These are phyloP conservation scores for Beroe ovata DNA, from an alignment of 37 sponge, comb jelly and placozoan species.

Conservation along the genomic window DNA sequence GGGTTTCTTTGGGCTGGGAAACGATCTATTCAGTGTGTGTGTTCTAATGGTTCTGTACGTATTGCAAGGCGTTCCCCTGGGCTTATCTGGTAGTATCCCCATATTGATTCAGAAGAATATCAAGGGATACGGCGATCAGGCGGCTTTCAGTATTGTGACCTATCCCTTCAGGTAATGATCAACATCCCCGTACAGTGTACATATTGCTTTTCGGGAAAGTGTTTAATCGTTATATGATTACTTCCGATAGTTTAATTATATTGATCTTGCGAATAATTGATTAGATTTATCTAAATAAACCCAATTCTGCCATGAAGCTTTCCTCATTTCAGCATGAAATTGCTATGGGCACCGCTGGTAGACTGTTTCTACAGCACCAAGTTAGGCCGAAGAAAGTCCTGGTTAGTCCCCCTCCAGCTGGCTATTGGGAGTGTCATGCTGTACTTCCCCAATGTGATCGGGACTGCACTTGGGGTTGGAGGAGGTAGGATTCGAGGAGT, in stretches of 20 bases:
- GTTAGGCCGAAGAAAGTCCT: slow-evolving; percentile 89
- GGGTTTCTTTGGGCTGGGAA: slow-evolving; percentile 53
- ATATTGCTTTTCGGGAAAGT: too few relatives aligned
- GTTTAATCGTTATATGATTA: too few relatives aligned
- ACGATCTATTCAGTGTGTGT: slow-evolving; percentile 25
- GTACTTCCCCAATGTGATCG: slow-evolving; percentile 47
- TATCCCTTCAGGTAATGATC: slow-evolving; percentile 53
- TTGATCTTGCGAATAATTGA: too few relatives aligned
- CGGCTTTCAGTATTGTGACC: slow-evolving; percentile 55
- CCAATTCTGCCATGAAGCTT: too few relatives aligned
- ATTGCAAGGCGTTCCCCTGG: slow-evolving; percentile 77
- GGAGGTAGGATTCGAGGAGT: too few relatives aligned
- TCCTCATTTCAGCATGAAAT: slow-evolving; percentile 83
- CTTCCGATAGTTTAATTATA: too few relatives aligned
- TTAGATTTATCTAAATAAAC: too few relatives aligned
- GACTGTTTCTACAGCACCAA: slow-evolving; percentile 78
- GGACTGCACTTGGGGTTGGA: neutral
- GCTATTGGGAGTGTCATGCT: slow-evolving; percentile 81
- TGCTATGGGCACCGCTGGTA: slow-evolving; percentile 97
- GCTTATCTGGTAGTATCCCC: slow-evolving; percentile 83
- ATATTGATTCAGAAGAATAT: slow-evolving; percentile 84
- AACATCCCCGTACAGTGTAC: neutral
- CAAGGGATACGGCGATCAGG: slow-evolving; percentile 85
- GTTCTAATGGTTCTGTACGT: slow-evolving; percentile 56
- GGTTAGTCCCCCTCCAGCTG: slow-evolving; percentile 93